These are phyloP conservation scores for Tokudaia muenninki DNA, from an alignment of 2,797 vertebrate genomes.

Conservation along the genomic window DNA sequence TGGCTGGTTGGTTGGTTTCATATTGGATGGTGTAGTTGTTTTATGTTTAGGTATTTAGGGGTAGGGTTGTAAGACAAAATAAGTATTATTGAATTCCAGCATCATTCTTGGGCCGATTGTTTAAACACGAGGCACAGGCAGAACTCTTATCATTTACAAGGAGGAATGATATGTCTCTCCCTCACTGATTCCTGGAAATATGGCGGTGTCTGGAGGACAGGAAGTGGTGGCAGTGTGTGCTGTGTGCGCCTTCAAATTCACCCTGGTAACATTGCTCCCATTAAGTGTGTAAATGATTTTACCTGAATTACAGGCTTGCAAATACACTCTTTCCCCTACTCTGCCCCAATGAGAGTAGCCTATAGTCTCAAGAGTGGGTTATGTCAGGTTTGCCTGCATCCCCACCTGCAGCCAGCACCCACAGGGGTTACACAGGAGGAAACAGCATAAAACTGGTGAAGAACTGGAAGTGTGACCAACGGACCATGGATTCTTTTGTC, in stretches of 20 bases:
- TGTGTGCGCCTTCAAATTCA: background rate
- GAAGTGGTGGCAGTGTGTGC: background rate
- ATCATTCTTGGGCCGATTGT: background rate
- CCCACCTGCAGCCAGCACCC: background rate
- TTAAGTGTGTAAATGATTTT: background rate
- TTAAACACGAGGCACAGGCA: background rate
- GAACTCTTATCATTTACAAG: background rate
- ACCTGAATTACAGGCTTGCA: background rate
- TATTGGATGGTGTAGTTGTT: background rate
- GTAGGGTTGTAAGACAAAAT: background rate
- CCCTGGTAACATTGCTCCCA: background rate
- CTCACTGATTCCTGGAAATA: background rate
- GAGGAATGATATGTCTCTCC: accelerated
- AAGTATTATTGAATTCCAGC: background rate
- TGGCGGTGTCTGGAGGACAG: background rate
- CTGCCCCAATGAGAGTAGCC: background rate
- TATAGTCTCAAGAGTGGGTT: background rate
- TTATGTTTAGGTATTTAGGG: background rate
- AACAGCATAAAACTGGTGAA: background rate
- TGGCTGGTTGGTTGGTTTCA: background rate
- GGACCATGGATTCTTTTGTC: background rate
- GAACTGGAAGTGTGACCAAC: background rate
- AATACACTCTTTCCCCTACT: no score
- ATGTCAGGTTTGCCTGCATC: background rate
- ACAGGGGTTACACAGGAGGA: background rate